Evolutionary conservation across 2,888 invertebrate species (phyloP).

Genomic region (Eupithecia vulgata): DNA sequence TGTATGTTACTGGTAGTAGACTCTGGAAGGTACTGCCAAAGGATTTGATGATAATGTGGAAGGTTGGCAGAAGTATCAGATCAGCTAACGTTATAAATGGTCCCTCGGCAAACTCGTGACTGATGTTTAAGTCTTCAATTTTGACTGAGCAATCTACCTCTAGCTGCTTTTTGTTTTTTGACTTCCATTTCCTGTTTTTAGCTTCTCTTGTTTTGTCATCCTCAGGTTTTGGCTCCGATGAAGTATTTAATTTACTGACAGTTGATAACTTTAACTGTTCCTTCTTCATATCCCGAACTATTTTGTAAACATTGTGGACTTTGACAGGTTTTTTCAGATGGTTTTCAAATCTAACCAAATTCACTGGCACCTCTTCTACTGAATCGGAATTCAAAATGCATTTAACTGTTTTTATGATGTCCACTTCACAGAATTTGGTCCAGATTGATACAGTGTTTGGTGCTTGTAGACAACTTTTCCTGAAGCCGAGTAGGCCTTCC

Average conservation of each 20-base stretch:
- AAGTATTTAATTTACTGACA: slow-evolving; percentile 44
- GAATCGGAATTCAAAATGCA: slow-evolving; percentile 57
- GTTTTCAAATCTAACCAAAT: slow-evolving; percentile 90
- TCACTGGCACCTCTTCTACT: slow-evolving; percentile 83
- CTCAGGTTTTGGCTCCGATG: slow-evolving; percentile 32
- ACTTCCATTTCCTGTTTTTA: slow-evolving; percentile 80
- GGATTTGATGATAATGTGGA: slow-evolving; percentile 84
- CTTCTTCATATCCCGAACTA: slow-evolving; percentile 84
- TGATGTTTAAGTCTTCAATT: slow-evolving; percentile 79
- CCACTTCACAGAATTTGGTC: slow-evolving; percentile 96
- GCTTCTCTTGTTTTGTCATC: slow-evolving; percentile 53
- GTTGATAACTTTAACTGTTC: slow-evolving; percentile 48
- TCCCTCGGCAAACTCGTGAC: slow-evolving; percentile 93
- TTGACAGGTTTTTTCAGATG: slow-evolving; percentile 93
- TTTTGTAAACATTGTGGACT: slow-evolving; percentile 93
- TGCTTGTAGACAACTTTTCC: slow-evolving; percentile 90
- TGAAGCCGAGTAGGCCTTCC: slow-evolving; percentile 89
- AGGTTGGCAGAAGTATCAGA: slow-evolving; percentile 89
- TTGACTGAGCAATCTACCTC: slow-evolving; percentile 74
- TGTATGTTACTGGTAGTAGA: slow-evolving; percentile 84
- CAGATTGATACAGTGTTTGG: slow-evolving; percentile 94
- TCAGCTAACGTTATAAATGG: slow-evolving; percentile 92
- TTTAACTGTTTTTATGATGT: slow-evolving; percentile 86
- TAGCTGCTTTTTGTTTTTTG: slow-evolving; percentile 66
- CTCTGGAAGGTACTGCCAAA: slow-evolving; percentile 65